Base-by-base conservation (phyloP, 2,888 invertebrate species). In the Drosophila recens region DNA sequence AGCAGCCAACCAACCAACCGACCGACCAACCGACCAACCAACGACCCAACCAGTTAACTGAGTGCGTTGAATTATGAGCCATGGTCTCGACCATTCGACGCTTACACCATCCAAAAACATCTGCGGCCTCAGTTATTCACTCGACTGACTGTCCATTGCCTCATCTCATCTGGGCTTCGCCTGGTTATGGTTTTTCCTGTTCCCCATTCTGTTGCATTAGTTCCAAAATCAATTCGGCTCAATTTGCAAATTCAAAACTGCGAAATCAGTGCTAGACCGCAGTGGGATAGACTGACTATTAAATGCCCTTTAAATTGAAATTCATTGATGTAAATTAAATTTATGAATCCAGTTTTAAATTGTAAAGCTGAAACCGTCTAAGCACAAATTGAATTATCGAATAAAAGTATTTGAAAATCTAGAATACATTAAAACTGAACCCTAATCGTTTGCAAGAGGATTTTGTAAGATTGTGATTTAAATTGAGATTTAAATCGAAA, bases 11-110 rank as follows among this genome's bases (percentile, higher is more conserved):
- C 57, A 42, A n/a, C n/a, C n/a, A n/a, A 33, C 11, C 43, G 42
- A 23, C 57, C 63, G 52, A 61, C 49, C 61, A 66, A 52, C 27
- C 27, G 27, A 27, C 27, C 27, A 27, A 6, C 23, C 23, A 27
- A 27, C 23, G 4, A 23, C 23, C 49, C 48, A 61, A 3, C 69
- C 80, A 72, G 80, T 74, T 75, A 84, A 82, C 82, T 74, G 72
- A 73, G 71, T 67, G 61, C 70, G 52, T 69, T 85, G 77, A 86
- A 73, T 86, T 85, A 86, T 86, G 85, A 74, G 70, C 61, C 75
- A 66, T 70, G 69, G 30, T 49, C 54, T 8, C 30, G 52, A 49
- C 43, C 46, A 75, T 58, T 15, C 49, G 56, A 66, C 23, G 76
- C 72, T 66, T 64, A 64, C 45, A 30, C 43, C 34, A 34, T 23